Conservation (phyloP, 2,113 vertebrate species). For the Mus pahari region DNA sequence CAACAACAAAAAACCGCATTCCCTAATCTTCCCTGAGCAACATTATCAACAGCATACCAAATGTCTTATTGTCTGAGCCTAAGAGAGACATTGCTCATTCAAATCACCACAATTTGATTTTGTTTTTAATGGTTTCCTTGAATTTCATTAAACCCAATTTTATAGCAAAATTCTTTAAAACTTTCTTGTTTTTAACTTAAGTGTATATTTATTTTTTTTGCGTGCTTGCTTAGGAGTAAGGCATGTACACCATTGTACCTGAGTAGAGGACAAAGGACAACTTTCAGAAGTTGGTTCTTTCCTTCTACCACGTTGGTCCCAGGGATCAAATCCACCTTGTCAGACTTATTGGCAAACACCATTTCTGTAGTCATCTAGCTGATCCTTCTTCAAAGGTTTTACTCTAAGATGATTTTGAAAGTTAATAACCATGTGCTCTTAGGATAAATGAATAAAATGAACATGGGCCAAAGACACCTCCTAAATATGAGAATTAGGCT, state of each 20-base stretch:
- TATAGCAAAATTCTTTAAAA: background rate
- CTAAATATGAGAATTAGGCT: background rate
- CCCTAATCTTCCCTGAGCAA: background rate
- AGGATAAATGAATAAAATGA: background rate
- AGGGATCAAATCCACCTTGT: background rate
- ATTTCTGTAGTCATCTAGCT: background rate
- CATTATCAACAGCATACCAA: background rate
- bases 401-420: constrained; percentile 34
- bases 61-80: background rate
- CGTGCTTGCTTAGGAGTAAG: no score
- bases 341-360: background rate
- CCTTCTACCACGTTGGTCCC: background rate
- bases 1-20: no score
- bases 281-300: background rate
- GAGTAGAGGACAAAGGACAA: background rate
- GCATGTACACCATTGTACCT: background rate
- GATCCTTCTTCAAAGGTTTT: background rate
- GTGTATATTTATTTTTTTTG: background rate
- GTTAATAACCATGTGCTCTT: background rate
- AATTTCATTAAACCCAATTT: background rate
- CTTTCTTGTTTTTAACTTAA: background rate
- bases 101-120: background rate
- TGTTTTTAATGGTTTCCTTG: background rate
- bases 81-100: background rate
- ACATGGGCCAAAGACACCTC: background rate